Conservation (phyloP, 1,140 invertebrate genomes). For the Drosophila bipectinata region DNA sequence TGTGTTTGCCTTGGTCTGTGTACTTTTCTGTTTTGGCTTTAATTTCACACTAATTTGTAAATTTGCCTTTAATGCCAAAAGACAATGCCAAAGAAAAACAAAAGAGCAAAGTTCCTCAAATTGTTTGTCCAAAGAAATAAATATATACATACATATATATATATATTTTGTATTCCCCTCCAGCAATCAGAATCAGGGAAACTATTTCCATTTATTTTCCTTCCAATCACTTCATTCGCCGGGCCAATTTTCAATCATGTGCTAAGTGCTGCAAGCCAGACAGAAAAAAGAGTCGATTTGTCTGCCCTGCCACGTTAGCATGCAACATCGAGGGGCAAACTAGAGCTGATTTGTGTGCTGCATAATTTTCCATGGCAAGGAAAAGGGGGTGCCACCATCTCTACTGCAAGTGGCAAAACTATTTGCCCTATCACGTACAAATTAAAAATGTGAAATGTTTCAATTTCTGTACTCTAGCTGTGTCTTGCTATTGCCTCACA, state of each 20-base stretch:
- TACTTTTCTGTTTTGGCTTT: constrained; percentile 41
- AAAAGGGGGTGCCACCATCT: constrained; percentile 5
- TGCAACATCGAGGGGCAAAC: constrained; percentile 49
- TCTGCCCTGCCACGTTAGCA: constrained; percentile 70
- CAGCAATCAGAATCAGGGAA: constrained; percentile 42
- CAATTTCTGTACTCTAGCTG: constrained; percentile 51
- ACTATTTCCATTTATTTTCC: constrained; percentile 21
- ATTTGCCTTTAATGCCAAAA: constrained; percentile 75
- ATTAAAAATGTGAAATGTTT: constrained; percentile 82
- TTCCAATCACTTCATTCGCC: constrained; percentile 72
- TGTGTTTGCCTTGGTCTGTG: constrained; percentile 26
- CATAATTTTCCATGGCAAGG: constrained; percentile 68
- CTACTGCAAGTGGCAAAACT: constrained; percentile 64
- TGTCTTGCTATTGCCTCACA: constrained; percentile 49
- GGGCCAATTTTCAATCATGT: constrained; percentile 77
- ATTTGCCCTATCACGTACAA: constrained; percentile 82
- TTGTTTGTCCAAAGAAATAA: constrained; percentile 41
- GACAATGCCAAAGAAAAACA: constrained; percentile 30
- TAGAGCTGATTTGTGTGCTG: constrained; percentile 64
- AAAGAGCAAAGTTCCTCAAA: constrained; percentile 49
- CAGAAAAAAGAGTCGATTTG: constrained; percentile 65
- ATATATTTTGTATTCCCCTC: constrained; percentile 30
- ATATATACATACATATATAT: neutral
- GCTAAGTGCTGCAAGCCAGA: constrained; percentile 70
- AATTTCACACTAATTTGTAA: constrained; percentile 80